These are phyloP conservation scores for Eumerus sabulonum DNA, from an alignment of 2,888 invertebrate species.

Conservation along the genomic window DNA sequence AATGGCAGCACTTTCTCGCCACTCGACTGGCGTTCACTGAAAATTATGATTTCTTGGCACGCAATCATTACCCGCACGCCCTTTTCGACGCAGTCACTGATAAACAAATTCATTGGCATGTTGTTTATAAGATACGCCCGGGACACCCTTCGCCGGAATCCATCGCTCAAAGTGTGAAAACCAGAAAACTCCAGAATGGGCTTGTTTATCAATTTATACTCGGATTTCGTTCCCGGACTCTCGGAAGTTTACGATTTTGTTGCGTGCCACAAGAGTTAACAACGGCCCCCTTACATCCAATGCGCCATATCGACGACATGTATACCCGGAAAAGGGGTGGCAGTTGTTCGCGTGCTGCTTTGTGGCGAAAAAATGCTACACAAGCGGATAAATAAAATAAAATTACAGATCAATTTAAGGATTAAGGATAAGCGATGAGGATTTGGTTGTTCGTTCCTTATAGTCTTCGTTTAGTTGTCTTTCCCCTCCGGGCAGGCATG, in stretches of 20 bases:
- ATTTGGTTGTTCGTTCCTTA: constrained; percentile 27
- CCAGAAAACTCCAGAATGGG: constrained; percentile 45
- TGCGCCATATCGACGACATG: too few relatives aligned
- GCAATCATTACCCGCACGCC: constrained; percentile 37
- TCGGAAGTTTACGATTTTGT: constrained; percentile 58
- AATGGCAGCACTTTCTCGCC: constrained; percentile 38
- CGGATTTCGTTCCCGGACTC: constrained; percentile 27
- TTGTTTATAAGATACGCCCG: constrained; percentile 36
- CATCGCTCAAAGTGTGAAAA: constrained; percentile 55
- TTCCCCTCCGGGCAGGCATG: background rate
- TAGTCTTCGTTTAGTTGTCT: background rate
- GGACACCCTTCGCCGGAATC: background rate
- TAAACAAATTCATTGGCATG: constrained; percentile 63
- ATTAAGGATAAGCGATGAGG: constrained; percentile 48
- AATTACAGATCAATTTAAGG: constrained; percentile 65
- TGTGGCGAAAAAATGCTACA: constrained; percentile 52
- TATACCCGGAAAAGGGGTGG: background rate
- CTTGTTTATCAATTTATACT: constrained; percentile 67
- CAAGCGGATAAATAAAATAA: constrained; percentile 63
- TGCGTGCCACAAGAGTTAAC: constrained; percentile 58
- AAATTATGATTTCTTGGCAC: constrained; percentile 65
- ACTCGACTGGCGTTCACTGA: constrained; percentile 26
- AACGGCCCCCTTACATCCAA: constrained; percentile 1
- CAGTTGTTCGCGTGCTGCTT: background rate
- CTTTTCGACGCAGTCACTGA: constrained; percentile 38